phyloP scores from a whole-genome alignment of 1,140 invertebrate species.

The Paraescarpia echinospica region DNA sequence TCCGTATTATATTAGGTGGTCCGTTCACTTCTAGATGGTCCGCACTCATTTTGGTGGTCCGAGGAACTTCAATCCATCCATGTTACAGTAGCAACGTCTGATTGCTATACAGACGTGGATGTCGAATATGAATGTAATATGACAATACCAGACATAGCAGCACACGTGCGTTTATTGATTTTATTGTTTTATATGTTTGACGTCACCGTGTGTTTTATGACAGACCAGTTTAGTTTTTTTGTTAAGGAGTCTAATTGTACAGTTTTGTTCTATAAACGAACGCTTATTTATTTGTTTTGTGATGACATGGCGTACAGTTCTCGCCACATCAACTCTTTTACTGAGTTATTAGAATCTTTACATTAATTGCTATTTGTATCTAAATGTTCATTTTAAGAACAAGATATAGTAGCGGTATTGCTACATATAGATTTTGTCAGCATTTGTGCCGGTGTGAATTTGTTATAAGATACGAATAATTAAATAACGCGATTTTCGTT shows the following conservation, averaged over 20 bases:
- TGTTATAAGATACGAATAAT: background rate
- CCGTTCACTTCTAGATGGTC: background rate
- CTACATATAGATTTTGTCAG: background rate
- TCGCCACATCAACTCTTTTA: background rate
- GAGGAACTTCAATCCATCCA: background rate
- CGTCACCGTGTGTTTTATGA: background rate
- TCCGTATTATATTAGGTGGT: background rate
- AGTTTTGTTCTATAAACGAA: background rate
- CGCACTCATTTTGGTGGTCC: background rate
- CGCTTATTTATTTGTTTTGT: background rate
- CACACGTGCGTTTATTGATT: background rate
- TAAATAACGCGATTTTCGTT: background rate
- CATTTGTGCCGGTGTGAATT: background rate
- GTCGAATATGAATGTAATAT: background rate
- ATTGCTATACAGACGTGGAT: no score
- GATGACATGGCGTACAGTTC: background rate
- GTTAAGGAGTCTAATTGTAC: background rate
- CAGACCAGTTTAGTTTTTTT: background rate
- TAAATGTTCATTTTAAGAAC: constrained; percentile 2
- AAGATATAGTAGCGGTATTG: background rate
- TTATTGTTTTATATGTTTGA: background rate
- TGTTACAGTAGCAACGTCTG: background rate
- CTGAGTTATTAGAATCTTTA: background rate
- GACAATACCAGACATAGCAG: background rate
- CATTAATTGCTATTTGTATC: background rate